Evolutionary conservation across 2,113 vertebrate genomes (phyloP), one percentile per base, ranked within the genome.

Genomic region (Protobothrops flavoviridis): DNA sequence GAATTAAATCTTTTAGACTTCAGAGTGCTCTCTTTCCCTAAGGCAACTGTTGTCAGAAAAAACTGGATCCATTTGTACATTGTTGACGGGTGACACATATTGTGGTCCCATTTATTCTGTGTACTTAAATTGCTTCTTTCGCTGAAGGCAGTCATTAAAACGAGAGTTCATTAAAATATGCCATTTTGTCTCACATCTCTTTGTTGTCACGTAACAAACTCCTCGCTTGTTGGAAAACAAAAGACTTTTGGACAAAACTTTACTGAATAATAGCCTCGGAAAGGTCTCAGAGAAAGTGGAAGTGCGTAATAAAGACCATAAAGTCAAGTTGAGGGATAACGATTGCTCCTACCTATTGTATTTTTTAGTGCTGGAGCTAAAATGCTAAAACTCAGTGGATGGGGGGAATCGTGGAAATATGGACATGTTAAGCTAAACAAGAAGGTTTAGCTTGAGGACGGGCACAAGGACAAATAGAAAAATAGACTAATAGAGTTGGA

Each of bases 71-170:
- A 90, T 95, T 94, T 96, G 90, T 96, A 94, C 89, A 61, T 91
- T 91, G 29, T 95, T 95, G 88, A 96, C 95, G 97, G 96, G 94
- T 95, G 93, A 94, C 53, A 94, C 57, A 91, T 96, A 94, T 95
- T 97, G 96, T 90, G 89, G 33, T 94, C 97, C 96, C 56, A 94
- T 95, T 97, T 92, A 93, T 92, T 90, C 52, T 96, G 96, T 96
- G 17, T 94, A 92, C 94, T 96, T 94, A 94, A 95, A 96, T 94
- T 95, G 88, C 89, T 94, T 92, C 88, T 92, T 94, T 96, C 89
- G 93, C 94, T 91, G 94, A 81, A 88, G 93, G 94, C 93, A 95
- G 74, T 92, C 59, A 96, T 93, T 96, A 95, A 94, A 92, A 21
- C 90, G 53, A 93, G 87, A 95, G 87, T 96, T 96, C 94, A 96